Conservation (phyloP, 35 echinoderm and acorn worm species). For the Holothuria glaberrima region DNA sequence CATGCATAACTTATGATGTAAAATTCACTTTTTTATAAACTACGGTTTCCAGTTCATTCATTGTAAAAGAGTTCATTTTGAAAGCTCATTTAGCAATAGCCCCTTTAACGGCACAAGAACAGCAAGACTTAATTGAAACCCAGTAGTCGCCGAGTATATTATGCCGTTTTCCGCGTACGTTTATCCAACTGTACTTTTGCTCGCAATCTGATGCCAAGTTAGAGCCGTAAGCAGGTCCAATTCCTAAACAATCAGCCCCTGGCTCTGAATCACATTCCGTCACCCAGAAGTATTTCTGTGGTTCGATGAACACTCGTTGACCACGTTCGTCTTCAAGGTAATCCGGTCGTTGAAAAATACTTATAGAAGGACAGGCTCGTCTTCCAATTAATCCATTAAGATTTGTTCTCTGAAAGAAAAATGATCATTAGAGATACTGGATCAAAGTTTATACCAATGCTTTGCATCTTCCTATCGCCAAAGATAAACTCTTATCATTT, state of each 20-base stretch:
- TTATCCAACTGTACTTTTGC: constrained; percentile 37
- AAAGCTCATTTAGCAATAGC: no score
- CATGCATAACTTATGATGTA: no score
- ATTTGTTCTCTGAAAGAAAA: constrained; percentile 5
- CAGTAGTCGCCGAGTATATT: constrained; percentile 5
- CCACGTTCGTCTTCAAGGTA: constrained; percentile 16
- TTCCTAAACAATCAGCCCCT: background rate
- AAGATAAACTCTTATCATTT: no score
- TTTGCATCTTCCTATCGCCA: no score
- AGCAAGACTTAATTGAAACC: constrained; percentile 32
- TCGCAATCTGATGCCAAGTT: background rate
- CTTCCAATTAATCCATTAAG: background rate
- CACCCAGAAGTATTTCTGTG: constrained; percentile 12
- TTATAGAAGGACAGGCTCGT: background rate
- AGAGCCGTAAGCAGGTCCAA: background rate
- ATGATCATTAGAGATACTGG: background rate
- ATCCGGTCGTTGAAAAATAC: background rate
- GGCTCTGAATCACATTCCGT: constrained; percentile 29
- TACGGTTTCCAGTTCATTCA: no score
- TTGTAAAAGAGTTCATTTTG: no score
- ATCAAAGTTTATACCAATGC: no score
- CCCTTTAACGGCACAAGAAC: constrained; percentile 13
- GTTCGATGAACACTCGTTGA: background rate
- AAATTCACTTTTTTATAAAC: no score
- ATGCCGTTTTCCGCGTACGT: background rate